Evolutionary conservation across 2,888 invertebrate genomes (phyloP).

Genomic region (Blastobasis lacticolella): DNA sequence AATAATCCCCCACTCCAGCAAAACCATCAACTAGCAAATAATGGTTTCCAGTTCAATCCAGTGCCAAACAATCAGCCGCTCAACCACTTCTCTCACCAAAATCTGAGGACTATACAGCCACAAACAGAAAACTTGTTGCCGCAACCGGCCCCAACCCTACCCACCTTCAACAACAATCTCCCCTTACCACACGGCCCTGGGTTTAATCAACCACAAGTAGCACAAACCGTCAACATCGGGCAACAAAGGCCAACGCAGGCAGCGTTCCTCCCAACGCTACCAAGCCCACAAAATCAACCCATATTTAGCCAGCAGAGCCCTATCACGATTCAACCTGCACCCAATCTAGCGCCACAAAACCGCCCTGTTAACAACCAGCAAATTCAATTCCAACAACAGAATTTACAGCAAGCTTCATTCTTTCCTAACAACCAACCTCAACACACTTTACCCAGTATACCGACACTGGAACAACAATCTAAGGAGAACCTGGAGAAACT

Average conservation of each 20-base stretch:
- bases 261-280: conserved; percentile 54
- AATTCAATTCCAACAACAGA: conserved; percentile 49
- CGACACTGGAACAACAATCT: conserved; percentile 61
- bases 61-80: conserved; percentile 38
- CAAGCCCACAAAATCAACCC: conserved; percentile 39
- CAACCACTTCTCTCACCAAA: conserved; percentile 41
- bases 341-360: conserved; percentile 57
- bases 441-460: not conserved
- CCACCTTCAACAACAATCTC: conserved; percentile 46
- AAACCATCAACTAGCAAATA: conserved; percentile 31
- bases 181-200: conserved; percentile 38
- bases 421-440: conserved; percentile 66
- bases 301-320: conserved; percentile 49
- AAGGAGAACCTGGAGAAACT: conserved; percentile 76
- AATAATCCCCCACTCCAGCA: conserved; percentile 31
- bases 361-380: conserved; percentile 46
- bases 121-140: conserved; percentile 44
- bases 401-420: conserved; percentile 51
- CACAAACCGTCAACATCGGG: conserved; percentile 38
- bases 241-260: conserved; percentile 56
- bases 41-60: conserved; percentile 38
- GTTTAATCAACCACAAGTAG: conserved; percentile 37
- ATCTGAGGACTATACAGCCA: conserved; percentile 36
- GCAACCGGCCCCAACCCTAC: conserved; percentile 48
- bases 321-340: conserved; percentile 62